These are phyloP conservation scores for Sabellastarte sp. DNA, from an alignment of 2,888 invertebrate genomes.

Conservation along the genomic window DNA sequence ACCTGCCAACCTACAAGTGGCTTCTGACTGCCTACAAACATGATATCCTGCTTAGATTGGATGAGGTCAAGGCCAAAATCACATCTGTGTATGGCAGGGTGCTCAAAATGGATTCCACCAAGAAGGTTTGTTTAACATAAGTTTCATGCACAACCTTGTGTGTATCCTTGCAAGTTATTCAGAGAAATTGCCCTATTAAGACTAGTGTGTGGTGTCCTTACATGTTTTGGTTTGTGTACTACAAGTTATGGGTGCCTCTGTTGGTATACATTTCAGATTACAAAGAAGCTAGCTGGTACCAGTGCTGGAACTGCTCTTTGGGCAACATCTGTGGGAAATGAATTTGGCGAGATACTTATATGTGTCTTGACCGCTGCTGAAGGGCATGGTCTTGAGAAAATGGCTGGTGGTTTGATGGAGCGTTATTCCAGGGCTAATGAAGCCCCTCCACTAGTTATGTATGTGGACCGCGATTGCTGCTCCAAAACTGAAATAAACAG, in stretches of 20 bases:
- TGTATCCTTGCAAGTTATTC: no score
- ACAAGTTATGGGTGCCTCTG: no score
- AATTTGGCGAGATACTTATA: not conserved
- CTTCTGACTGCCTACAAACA: not conserved
- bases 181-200: no score
- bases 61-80: not conserved
- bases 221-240: no score
- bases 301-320: slow-evolving; percentile 14
- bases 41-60: not conserved
- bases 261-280: not conserved
- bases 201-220: no score
- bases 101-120: slow-evolving; percentile 1
- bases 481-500: not conserved
- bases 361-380: slow-evolving; percentile 30
- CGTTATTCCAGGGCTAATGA: slow-evolving; percentile 26
- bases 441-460: slow-evolving; percentile 31
- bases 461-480: slow-evolving; percentile 39
- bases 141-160: no score
- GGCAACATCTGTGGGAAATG: slow-evolving; percentile 35
- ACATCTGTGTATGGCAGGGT: not conserved
- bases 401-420: slow-evolving; percentile 26
- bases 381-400: slow-evolving; percentile 18
- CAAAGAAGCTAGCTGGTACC: not conserved
- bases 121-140: slow-evolving; percentile 4
- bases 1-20: not conserved